Percentiles rank a stretch among this genome's conserved stretches.
These are phyloP conservation scores for Pediacus dermestoides DNA, from an alignment of 2,888 invertebrate species.

Conservation along the genomic window DNA sequence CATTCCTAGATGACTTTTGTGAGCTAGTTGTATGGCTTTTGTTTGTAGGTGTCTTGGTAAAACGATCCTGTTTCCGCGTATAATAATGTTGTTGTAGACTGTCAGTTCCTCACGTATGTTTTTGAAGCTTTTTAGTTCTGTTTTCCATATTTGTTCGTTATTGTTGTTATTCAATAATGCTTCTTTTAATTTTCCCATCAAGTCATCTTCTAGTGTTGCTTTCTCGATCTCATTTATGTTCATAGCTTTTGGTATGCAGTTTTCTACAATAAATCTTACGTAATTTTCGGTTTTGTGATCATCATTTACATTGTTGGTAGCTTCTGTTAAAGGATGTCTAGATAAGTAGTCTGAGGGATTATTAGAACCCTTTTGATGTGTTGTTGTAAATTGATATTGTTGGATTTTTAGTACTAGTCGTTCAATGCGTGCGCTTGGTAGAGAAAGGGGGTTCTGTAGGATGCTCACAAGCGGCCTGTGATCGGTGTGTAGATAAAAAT, in stretches of 20 bases:
- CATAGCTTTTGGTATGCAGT: constrained; percentile 5
- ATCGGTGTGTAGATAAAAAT: constrained; percentile 11
- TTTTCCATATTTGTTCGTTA: constrained; percentile 1
- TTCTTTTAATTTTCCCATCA: background rate
- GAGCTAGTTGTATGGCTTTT: constrained; percentile 18
- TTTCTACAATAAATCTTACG: constrained; percentile 8
- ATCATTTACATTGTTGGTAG: constrained; percentile 1
- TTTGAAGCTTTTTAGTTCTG: constrained; percentile 4
- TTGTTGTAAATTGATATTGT: constrained; percentile 11
- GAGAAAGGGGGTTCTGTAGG: constrained; percentile 6
- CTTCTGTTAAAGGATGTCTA: background rate
- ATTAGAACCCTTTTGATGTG: constrained; percentile 6
- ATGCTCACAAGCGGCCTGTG: constrained; percentile 10
- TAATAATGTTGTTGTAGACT: constrained; percentile 5
- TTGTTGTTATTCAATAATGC: constrained; percentile 7
- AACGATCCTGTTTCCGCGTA: constrained; percentile 10
- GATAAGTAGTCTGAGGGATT: constrained; percentile 10
- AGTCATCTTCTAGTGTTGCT: constrained; percentile 4
- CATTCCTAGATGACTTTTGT: constrained; percentile 20
- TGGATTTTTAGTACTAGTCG: constrained; percentile 9
- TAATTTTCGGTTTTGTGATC: constrained; percentile 1
- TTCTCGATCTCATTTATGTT: constrained; percentile 3
- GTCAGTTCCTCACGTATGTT: constrained; percentile 11
- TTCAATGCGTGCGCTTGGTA: constrained; percentile 12
- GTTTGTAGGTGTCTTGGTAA: constrained; percentile 7